phyloP scores from a whole-genome alignment of 2,888 invertebrate genomes.

The Ceramica pisi region DNA sequence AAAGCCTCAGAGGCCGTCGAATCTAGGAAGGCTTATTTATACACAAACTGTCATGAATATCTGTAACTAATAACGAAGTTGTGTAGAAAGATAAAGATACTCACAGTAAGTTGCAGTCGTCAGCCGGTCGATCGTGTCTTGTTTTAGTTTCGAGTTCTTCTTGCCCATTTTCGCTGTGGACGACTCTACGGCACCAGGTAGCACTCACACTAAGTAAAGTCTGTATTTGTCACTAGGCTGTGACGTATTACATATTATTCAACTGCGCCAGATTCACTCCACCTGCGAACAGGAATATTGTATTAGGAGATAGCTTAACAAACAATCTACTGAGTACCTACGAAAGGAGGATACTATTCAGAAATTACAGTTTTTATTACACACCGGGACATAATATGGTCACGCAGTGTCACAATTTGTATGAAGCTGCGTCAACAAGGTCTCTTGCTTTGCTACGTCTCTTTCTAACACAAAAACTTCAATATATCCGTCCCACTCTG shows the following conservation, averaged over 20 bases:
- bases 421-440: conserved; percentile 71
- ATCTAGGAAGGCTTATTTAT: conserved; percentile 12
- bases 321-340: conserved; percentile 23
- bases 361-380: conserved; percentile 54
- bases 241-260: conserved; percentile 86
- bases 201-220: conserved; percentile 70
- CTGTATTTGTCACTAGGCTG: conserved; percentile 69
- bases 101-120: conserved; percentile 98
- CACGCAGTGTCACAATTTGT: conserved; percentile 73
- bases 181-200: conserved; percentile 57
- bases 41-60: conserved; percentile 21
- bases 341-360: conserved; percentile 7
- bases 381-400: conserved; percentile 61
- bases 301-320: conserved; percentile 30
- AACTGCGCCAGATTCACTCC: conserved; percentile 65
- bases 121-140: conserved; percentile 97
- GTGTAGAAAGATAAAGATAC: conserved; percentile 75
- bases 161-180: conserved; percentile 94
- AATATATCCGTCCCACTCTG: conserved; percentile 73
- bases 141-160: conserved; percentile 98
- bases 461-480: conserved; percentile 66
- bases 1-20: conserved; percentile 5
- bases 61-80: conserved; percentile 8
- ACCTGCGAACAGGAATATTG: conserved; percentile 77
- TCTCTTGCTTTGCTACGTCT: conserved; percentile 64